Base-by-base conservation (phyloP, 2,113 vertebrate genomes). In the Melozone crissalis region DNA sequence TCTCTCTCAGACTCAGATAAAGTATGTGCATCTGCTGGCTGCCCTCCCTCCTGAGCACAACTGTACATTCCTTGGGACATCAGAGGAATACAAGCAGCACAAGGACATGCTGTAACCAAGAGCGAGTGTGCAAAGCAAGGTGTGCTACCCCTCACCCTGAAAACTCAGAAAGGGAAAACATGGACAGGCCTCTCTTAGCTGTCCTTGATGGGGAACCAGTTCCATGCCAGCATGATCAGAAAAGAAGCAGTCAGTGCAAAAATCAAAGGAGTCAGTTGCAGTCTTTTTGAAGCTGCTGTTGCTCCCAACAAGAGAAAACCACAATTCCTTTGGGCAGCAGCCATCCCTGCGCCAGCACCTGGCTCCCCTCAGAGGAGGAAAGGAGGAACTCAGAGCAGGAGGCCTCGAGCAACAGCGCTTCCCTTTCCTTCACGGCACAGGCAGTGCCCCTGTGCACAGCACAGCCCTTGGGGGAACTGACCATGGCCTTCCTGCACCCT, bases 21-120 rank as follows among this genome's bases (percentile, higher is more conserved):
- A n/a, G 27, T 9, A 17, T 26, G 33, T 27, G 39, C 16, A 31
- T 4, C 47, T 35, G 69, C 22, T 43, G 55, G n/a, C 41, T 72
- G 43, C 24, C 27, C 18, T 55, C 19, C 17, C 39, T 52, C 37
- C 43, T 4, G 10, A 77, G 47, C 18, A 8, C 49, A 49, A 5
- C n/a, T 15, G 5, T 2, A 1, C 16, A 4, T 35, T 31, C 51
- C 72, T 33, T 21, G 43, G n/a, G 35, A 21, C 30, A 58, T 11
- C 59, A 35, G 47, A 63, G 30, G 52, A 31, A 35, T 3, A 13
- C 6, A 15, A 52, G 18, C 26, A 41, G n/a, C 54, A 35, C 0
- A 0, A 80, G 63, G 35, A 63, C 12, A 1, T 0, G 23, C 58
- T 46, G 31, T 2, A 57, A 55, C 0, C 0, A 33, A 59, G 30